Conservation (phyloP, 23 tunicate species). For the Halocynthia aurantium region DNA sequence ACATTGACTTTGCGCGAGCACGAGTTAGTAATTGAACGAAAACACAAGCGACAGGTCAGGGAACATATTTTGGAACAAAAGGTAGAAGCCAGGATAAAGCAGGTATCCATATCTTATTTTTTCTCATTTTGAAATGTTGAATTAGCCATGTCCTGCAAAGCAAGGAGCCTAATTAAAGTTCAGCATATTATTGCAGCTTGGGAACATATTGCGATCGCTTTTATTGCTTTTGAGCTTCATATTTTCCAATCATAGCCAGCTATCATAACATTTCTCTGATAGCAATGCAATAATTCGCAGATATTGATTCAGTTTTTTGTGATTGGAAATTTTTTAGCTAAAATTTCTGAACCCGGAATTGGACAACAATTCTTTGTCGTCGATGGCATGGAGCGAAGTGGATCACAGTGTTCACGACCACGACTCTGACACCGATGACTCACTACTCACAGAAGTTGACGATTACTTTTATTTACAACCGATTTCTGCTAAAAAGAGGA, state of each 20-base stretch:
- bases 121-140: background rate
- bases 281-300: no score
- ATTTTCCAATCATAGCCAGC: no score
- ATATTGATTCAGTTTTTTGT: background rate
- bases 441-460: conserved; percentile 21
- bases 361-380: conserved; percentile 32
- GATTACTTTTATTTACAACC: conserved; percentile 69
- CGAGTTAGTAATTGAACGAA: conserved; percentile 27
- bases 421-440: conserved; percentile 18
- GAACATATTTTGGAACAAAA: conserved; percentile 37
- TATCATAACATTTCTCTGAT: no score
- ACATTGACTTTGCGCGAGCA: conserved; percentile 63
- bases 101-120: conserved; percentile 24
- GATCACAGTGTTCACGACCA: background rate
- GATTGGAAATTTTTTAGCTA: conserved; percentile 14
- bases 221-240: no score
- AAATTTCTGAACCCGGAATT: conserved; percentile 37
- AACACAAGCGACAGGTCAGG: conserved; percentile 10
- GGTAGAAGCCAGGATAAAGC: conserved; percentile 37
- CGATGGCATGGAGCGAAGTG: conserved; percentile 33
- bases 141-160: background rate
- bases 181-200: no score
- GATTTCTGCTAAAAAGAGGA: conserved; percentile 60
- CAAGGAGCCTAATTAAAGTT: background rate
- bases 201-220: no score